These are phyloP conservation scores for Leptinotarsa tumamoca DNA, from an alignment of 2,888 invertebrate genomes.

Conservation along the genomic window DNA sequence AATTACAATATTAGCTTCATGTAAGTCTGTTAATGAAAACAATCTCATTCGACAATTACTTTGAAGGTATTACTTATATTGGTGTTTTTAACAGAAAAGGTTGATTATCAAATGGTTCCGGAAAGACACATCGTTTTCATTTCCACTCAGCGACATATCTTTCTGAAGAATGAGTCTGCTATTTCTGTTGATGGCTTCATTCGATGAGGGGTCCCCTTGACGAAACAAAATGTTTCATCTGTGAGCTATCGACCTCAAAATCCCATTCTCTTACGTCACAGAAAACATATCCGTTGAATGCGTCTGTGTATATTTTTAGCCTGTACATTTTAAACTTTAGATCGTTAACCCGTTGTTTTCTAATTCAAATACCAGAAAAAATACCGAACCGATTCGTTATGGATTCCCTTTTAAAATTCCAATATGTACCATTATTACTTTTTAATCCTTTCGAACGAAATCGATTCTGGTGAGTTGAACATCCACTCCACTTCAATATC, in stretches of 20 bases:
- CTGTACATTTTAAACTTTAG: conserved; percentile 43
- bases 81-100: too few species aligned
- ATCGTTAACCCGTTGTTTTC: conserved; percentile 50
- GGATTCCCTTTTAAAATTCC: conserved; percentile 13
- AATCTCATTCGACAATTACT: too few species aligned
- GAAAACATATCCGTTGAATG: conserved; percentile 25
- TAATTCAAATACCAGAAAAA: conserved; percentile 24
- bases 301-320: conserved; percentile 47
- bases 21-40: too few species aligned
- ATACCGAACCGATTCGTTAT: conserved; percentile 27
- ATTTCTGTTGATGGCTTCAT: neutral
- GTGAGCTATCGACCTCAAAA: conserved; percentile 6
- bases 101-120: neutral
- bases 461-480: neutral
- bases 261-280: conserved; percentile 1
- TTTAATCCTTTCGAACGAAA: neutral
- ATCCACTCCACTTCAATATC: neutral
- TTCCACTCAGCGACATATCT: neutral
- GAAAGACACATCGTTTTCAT: neutral
- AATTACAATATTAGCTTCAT: too few species aligned
- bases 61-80: too few species aligned
- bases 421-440: conserved; percentile 15
- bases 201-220: neutral
- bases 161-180: neutral
- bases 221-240: neutral